Percentiles rank a stretch among this genome's conserved stretches.
Evolutionary conservation across 2,888 invertebrate species (phyloP).

Genomic region (Drosophila fulvimacula): DNA sequence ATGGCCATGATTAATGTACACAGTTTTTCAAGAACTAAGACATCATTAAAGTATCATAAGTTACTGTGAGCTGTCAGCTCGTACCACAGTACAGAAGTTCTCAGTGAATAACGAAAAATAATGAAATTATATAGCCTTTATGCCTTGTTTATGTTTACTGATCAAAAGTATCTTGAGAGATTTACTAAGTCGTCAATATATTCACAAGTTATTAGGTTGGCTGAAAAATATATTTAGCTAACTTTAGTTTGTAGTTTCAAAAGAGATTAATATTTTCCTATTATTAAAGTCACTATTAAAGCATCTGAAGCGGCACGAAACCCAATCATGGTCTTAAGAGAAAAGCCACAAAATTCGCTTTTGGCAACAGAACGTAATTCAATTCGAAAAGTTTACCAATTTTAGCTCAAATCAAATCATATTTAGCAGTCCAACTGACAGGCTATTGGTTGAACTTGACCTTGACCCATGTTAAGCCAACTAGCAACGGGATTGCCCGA

Average conservation of each 20-base stretch:
- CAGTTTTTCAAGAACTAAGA: not conserved
- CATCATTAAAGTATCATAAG: not conserved
- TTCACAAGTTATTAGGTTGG: not conserved
- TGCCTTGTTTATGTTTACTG: not conserved
- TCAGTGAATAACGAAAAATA: too few relatives aligned
- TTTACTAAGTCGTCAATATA: not conserved
- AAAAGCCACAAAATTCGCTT: not conserved
- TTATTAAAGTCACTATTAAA: too few relatives aligned
- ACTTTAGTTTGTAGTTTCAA: too few relatives aligned
- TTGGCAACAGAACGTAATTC: not conserved
- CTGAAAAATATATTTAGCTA: not conserved
- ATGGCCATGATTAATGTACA: not conserved
- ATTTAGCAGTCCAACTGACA: not conserved
- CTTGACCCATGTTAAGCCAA: conserved; percentile 1
- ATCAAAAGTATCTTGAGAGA: not conserved
- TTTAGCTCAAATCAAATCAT: not conserved
- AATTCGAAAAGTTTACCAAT: conserved; percentile 1
- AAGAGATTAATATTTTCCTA: too few relatives aligned
- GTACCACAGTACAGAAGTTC: too few relatives aligned
- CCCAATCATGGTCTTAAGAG: too few relatives aligned
- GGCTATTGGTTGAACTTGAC: not conserved
- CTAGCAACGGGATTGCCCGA: conserved; percentile 7
- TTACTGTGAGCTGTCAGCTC: not conserved
- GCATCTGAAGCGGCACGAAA: too few relatives aligned
- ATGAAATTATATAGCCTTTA: too few relatives aligned